Conservation (phyloP, 2,113 vertebrate species). For the Aptenodytes patagonicus region DNA sequence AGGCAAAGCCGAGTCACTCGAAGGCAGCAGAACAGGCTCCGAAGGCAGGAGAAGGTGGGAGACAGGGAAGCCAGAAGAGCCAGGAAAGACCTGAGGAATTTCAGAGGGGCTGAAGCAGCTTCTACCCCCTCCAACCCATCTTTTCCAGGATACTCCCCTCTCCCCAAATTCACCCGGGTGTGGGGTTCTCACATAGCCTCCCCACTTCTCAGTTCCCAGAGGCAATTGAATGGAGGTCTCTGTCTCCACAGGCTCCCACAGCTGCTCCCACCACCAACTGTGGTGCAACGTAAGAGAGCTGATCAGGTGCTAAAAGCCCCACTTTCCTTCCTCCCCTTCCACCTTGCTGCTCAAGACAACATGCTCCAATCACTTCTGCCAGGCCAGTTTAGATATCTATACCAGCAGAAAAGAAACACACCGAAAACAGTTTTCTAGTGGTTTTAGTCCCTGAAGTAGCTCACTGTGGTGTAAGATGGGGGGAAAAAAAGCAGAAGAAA, state of each 20-base stretch:
- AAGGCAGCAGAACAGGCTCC: not conserved
- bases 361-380: not conserved
- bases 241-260: not conserved
- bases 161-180: rapidly evolving
- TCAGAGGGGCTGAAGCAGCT: not conserved
- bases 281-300: not conserved
- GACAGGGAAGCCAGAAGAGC: not conserved
- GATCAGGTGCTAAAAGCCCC: not conserved
- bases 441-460: not conserved
- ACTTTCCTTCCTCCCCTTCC: not conserved
- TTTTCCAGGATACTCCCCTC: not conserved
- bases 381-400: not conserved
- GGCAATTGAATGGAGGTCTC: not conserved
- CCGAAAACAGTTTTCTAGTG: not conserved
- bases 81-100: not conserved
- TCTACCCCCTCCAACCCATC: not conserved
- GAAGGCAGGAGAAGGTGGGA: not conserved
- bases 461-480: not conserved
- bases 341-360: not conserved
- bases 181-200: not conserved
- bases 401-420: not conserved
- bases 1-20: not conserved
- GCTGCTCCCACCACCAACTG: not conserved
- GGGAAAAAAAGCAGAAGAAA: not conserved
- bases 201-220: not conserved